Evolutionary conservation across 2,113 vertebrate genomes (phyloP), one percentile per base, ranked within the genome.

Genomic region (Silurus asotus): DNA sequence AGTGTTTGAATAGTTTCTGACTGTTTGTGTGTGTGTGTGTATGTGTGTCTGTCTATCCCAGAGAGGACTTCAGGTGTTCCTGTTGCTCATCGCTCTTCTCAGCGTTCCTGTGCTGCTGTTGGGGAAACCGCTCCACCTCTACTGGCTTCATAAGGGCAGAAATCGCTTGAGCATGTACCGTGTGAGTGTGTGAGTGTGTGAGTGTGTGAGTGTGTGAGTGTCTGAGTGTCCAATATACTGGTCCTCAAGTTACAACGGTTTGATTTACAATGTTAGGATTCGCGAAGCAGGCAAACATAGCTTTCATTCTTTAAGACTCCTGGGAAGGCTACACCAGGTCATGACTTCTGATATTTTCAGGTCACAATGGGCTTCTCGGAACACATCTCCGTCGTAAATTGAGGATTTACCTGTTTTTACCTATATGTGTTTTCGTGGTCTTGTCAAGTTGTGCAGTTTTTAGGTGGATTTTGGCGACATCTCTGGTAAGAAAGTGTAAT

Each of bases 51-150:
- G 19, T 84, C 62, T 80, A 8, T 25, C 53, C 85, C 91, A 99
- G 98, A 25, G 82, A 56, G 94, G 95, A 20, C 85, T 99, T 49
- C 97, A 99, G 93, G 90, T 92, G 10, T 95, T 98, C 90, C 91
- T 99, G 77, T 85, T 99, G 48, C 88, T 94, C 0, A 45, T 98
- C 75, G 96, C 97, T 2, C 84, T 96, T 4, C 91, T 99, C 81
- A 96, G 95, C 0, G 96, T 99, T 81, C 98, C 97, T 1, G 95
- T 99, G 1, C 92, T 99, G 88, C 94, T 99, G 86, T 75, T 98
- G 87, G 98, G 98, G 28, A 99, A 98, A 90, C 98, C 98, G 0
- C 83, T 98, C 48, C 99, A 99, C 93, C 94, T 99, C 59, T 94
- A 96, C 59, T 99, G 98, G 98, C 92, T 97, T 70, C 95, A 96